Evolutionary conservation across 2,797 vertebrate species (phyloP), one percentile per base, ranked within the genome.

Genomic region (Macropodus opercularis): DNA sequence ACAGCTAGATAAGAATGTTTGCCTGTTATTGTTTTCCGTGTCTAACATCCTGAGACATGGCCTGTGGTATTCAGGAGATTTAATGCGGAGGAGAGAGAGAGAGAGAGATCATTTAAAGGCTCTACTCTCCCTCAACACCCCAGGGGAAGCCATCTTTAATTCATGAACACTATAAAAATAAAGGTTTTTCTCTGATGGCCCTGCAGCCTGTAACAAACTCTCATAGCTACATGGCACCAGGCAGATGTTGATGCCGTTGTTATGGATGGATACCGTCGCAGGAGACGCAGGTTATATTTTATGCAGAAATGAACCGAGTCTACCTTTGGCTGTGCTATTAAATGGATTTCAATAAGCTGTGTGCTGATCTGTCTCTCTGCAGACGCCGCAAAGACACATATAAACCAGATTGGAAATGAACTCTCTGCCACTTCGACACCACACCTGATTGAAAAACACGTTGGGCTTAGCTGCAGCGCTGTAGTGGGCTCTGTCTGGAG

Each of bases 81-180:
- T 88, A 87, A 88, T 87, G 81, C 15, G 13, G 68, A 76, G 72
- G 75, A 72, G 74, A 79, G 69, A 46, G 54, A 29, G 52, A 63
- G 77, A 69, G 78, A 87, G 87, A 77, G 83, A 85, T 86, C n/a
- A n/a, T n/a, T n/a, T n/a, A 86, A 88, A 89, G 68, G 80, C 58
- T 72, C 72, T 54, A 46, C 78, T 79, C 63, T 84, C 61, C 67
- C 62, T 62, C 65, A 66, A 50, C 81, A 86, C 84, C 90, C 80
- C 63, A 69, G 77, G 84, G 89, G 77, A 86, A 84, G 72, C 71
- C 79, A 92, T 91, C 80, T 91, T 91, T 92, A 88, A 92, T 90
- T 91, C 86, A 92, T 91, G 83, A 88, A 82, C 60, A 72, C 86
- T 87, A 86, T 90, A 87, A 90, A 90, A 90, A 90, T 91, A 87